Base-by-base conservation (phyloP, 2,797 vertebrate species). In the Rhabdomys pumilio region DNA sequence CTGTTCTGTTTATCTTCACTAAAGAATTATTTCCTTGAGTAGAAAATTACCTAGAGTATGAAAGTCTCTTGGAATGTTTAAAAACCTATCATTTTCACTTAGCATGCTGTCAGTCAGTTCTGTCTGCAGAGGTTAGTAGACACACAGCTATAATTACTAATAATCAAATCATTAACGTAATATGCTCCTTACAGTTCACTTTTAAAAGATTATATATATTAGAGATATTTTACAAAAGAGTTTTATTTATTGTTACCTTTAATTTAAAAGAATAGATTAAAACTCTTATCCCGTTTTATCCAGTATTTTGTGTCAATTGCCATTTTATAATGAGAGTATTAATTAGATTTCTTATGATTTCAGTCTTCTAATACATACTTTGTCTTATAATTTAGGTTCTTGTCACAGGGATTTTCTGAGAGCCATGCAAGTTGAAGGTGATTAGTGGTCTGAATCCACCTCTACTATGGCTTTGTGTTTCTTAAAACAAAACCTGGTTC, bases 321-420 rank as follows among this genome's bases (percentile, higher is more conserved):
- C 34, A 22, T 96, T 97, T 97, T 94, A 83, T 97, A 89, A 67
- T 97, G 73, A 96, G 90, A 81, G 38, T 80, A 90, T 96, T 97
- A 97, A 98, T 98, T 97, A 97, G 94, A 59, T 84, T 97, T 97
- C 97, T 96, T 96, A 85, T 97, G 96, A 94, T 0, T 90, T 98
- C 92, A 93, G 94, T 81, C 87, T 94, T 97, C 22, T 79, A 61
- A 77, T 96, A 96, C 50, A 83, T 97, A 96, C 96, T 92, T 97
- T 83, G 80, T 96, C 89, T 97, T 98, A 90, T 94, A 93, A 89
- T 87, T 95, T 91, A 96, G 80, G 73, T 96, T 98, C 93, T 94
- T 94, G 57, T 81, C 31, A 86, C 95, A 96, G 90, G 93, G 97
- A 8, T 93, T 97, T 97, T 95, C 96, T 82, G 96, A 93, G 93